Evolutionary conservation across 1,140 invertebrate genomes (phyloP), one percentile per base, ranked within the genome.

Genomic region (Ceratina japonica): DNA sequence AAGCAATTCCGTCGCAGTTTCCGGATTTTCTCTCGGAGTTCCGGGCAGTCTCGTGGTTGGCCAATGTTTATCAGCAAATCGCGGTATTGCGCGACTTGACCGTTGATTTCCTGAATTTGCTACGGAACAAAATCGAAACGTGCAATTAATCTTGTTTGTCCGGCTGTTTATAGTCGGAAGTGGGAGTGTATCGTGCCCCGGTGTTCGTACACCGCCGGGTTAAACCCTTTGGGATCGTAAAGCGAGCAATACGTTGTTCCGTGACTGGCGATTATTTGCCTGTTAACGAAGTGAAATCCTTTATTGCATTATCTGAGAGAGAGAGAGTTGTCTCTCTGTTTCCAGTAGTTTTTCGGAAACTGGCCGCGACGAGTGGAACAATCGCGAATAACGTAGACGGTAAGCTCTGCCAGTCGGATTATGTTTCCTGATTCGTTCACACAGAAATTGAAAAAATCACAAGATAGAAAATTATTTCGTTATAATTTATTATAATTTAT

Each of bases 71-170:
- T 97, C 78, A 98, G 94, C 85, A 97, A 93, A 91, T 98, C 97
- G 31, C 97, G 95, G 91, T 97, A 97, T 78, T 96, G 92, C 22
- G 97, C 97, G 89, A 98, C 94, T 89, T 97, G 96, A 85, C 95
- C 95, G 94, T 98, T 98, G 91, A 98, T 96, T 87, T 98, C 97
- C 84, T 96, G 94, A 89, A 98, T 97, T 89, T 97, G 93, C 97
- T 98, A 94, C 20, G 95, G 95, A 87, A 87, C 16, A 83, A 75
- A 71, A 72, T 13, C 56, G 52, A 76, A 61, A 65, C 44, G 5
- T 56, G 27, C 37, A 7, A 59, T 84, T 62, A 71, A 58, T 65
- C 52, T n/a, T 18, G 31, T 82, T 59, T 59, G 1, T 52, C 51
- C 13, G 8, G 2, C 37, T 44, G 37, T 44, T 44, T 44, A 44